phyloP scores from a whole-genome alignment of 2,888 invertebrate species.

The Aspidiotus destructor region DNA sequence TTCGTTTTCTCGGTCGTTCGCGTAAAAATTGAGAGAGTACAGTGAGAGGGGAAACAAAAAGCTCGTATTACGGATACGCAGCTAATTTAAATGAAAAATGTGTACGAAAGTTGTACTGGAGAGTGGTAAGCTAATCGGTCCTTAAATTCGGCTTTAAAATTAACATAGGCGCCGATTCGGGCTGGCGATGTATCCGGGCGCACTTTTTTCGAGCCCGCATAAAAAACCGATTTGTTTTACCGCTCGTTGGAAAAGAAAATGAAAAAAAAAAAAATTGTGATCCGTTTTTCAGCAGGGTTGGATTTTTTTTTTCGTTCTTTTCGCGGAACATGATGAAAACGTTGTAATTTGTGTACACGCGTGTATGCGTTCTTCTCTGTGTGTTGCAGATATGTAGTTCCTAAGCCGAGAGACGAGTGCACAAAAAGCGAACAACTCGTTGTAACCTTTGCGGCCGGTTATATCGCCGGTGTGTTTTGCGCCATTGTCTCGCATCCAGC shows the following conservation, averaged over 20 bases:
- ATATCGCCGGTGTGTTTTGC: slow-evolving; percentile 98
- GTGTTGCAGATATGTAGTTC: slow-evolving; percentile 63
- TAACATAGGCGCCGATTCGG: slow-evolving; percentile 17
- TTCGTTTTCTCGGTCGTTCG: neutral
- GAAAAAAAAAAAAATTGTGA: neutral
- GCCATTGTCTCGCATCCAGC: slow-evolving; percentile 98
- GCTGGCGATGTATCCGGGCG: neutral
- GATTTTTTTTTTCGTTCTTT: neutral
- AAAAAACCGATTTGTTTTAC: slow-evolving; percentile 14
- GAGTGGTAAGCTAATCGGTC: slow-evolving; percentile 9
- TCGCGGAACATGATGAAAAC: neutral
- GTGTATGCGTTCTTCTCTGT: neutral
- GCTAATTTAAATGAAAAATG: slow-evolving; percentile 17
- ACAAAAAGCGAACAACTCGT: slow-evolving; percentile 85
- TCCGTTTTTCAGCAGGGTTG: neutral
- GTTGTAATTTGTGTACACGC: neutral
- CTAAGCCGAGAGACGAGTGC: slow-evolving; percentile 86
- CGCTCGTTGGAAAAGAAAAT: slow-evolving; percentile 1
- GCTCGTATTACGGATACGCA: slow-evolving; percentile 2
- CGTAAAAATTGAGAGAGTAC: neutral
- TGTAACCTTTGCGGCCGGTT: slow-evolving; percentile 85
- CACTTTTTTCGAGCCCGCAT: slow-evolving; percentile 5
- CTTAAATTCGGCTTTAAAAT: slow-evolving; percentile 14
- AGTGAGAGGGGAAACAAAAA: slow-evolving; percentile 1
- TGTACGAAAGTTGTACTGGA: neutral